Evolutionary conservation across 2,113 vertebrate species (phyloP), one percentile per base, ranked within the genome.

Genomic region (Siphamia tubifer): DNA sequence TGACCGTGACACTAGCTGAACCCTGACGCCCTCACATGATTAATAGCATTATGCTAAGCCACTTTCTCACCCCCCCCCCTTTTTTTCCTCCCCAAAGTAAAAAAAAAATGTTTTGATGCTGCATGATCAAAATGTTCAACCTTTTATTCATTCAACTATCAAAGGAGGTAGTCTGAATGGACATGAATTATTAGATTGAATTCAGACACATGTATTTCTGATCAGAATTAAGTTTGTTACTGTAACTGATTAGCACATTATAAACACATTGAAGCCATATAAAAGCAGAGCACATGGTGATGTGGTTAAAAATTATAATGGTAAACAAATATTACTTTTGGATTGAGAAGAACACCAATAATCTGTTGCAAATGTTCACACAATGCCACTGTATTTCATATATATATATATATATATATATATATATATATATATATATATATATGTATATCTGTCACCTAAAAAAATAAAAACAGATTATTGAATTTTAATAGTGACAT

Each of bases 81-180:
- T 49, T 60, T 58, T 71, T 64, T 53, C 48, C 57, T 40, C 47
- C n/a, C 42, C 48, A 24, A 58, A 69, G 79, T 53, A 64, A 63
- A 77, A 52, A 64, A 63, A 77, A 52, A 51, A 48, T 74, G 74
- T 61, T 87, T 88, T 85, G 83, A 86, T 81, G 69, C 47, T 9
- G 61, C 83, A 63, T 87, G 90, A 91, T 92, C 87, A 90, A 79
- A 86, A 84, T 68, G 66, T 74, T 82, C 75, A 84, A 58, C 39
- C 68, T 65, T 83, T 87, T 82, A 83, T 86, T 70, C 64, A 61
- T 51, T 53, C 66, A 65, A 39, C 79, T 86, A 74, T 84, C 71
- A 79, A 73, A 83, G 57, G 53, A 79, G 34, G 67, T 42, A 55
- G 25, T 45, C 44, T 45, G 55, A 80, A 40, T 34, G 52, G 36